Evolutionary conservation across 2,888 invertebrate genomes (phyloP), one percentile per base, ranked within the genome.

Genomic region (Leucophenga montana): DNA sequence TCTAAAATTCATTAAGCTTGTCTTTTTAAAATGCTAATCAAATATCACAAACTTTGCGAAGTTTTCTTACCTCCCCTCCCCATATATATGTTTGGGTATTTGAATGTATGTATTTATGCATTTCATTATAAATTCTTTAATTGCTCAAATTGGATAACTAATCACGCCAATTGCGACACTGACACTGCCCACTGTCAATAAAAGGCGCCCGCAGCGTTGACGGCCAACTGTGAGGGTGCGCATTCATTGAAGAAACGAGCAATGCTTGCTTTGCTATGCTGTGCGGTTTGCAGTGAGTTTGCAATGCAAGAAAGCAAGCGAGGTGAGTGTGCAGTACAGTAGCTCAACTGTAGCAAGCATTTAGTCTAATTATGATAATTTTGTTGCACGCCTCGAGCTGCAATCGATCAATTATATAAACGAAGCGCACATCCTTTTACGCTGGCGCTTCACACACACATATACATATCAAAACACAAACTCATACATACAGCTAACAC

Each of bases 321-420:
- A 39, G 39, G 39, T 11, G 54, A n/a, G n/a, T 64, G 62, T 64
- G 46, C 46, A 16, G 9, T 33, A 57, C 69, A 66, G 69, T 66
- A 64, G 71, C 62, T 14, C 31, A 20, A 11, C 33, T 11, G 27
- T 18, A n/a, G 53, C 57, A 69, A 74, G 73, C 77, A 82, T 82
- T 81, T 77, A 82, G 79, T 84, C 77, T 84, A 84, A 83, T 85
- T 83, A 83, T 83, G 78, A 83, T 84, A 79, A 83, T 83, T 83
- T 83, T 72, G 78, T 71, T 76, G 69, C 78, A 73, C 77, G 84
- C 83, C 85, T 68, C 69, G 71, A 78, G 83, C 79, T 77, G 83
- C 84, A 85, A 83, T 83, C 84, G 83, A 85, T 83, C 85, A 83
- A 85, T 83, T 84, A 83, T 80, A 74, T 69, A 76, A 72, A 66